These are phyloP conservation scores for Cryptocheilus praepositus DNA, from an alignment of 2,888 invertebrate genomes.

Conservation along the genomic window DNA sequence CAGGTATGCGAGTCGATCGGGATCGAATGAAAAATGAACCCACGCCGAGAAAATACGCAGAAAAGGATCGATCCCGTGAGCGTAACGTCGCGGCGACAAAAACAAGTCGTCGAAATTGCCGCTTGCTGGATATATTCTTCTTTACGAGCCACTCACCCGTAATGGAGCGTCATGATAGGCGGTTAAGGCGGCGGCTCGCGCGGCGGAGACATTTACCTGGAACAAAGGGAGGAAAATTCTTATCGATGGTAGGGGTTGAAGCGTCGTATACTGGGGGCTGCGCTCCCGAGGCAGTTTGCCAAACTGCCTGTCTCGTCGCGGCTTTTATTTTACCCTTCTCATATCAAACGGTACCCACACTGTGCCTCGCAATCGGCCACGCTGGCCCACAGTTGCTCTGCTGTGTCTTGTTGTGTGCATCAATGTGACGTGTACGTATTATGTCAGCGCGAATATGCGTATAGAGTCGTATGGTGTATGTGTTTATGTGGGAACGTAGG, in stretches of 20 bases:
- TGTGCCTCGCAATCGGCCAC: too few species aligned
- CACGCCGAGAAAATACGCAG: not conserved
- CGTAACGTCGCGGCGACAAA: not conserved
- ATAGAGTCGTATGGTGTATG: too few species aligned
- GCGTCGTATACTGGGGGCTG: conserved; percentile 8
- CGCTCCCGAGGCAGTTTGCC: conserved; percentile 29
- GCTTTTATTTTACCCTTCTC: conserved; percentile 3
- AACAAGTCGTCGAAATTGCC: conserved; percentile 22
- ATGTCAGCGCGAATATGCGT: too few species aligned
- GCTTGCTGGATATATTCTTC: conserved; percentile 22
- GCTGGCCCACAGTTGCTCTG: too few species aligned
- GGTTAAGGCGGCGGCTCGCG: conserved; percentile 9
- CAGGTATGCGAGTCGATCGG: too few species aligned
- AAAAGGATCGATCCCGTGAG: not conserved
- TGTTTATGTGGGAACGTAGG: too few species aligned
- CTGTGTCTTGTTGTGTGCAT: too few species aligned
- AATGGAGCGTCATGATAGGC: conserved; percentile 16
- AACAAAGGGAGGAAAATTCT: conserved; percentile 52
- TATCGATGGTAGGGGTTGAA: not conserved
- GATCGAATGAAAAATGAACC: too few species aligned
- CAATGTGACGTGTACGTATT: too few species aligned
- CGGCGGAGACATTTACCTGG: conserved; percentile 58
- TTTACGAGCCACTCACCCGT: conserved; percentile 25
- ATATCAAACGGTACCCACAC: not conserved
- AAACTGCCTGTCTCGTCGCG: conserved; percentile 21